A percentile compares a stretch with the other conserved stretches of the same genome.
Conservation (phyloP, 2,797 vertebrate species). For the Arrhamphus sclerolepis region DNA sequence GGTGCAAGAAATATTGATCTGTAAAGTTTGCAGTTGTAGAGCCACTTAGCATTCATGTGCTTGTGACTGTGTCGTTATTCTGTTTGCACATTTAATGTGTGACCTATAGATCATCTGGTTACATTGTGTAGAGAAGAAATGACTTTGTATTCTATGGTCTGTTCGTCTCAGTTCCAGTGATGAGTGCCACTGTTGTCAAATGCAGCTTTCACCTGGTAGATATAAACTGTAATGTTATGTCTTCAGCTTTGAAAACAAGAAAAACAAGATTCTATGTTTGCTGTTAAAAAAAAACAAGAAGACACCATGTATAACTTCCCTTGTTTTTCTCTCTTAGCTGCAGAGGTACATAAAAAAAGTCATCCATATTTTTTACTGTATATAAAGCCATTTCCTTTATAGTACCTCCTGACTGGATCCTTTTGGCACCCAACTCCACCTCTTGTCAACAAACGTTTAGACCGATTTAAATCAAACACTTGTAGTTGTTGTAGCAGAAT, state of each 20-base stretch:
- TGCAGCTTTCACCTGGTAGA: constrained; percentile 7
- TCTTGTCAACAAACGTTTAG: neutral
- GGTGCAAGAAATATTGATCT: constrained; percentile 9
- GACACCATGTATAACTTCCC: no score
- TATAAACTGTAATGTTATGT: constrained; percentile 3
- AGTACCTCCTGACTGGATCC: neutral
- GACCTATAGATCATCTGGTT: constrained; percentile 28
- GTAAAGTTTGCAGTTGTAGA: constrained; percentile 1
- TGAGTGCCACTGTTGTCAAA: constrained; percentile 3
- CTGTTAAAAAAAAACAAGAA: no score
- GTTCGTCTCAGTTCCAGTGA: neutral
- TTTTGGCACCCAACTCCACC: neutral
- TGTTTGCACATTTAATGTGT: constrained; percentile 20
- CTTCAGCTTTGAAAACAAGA: neutral
- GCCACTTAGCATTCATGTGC: constrained; percentile 1
- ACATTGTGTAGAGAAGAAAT: neutral
- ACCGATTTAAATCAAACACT: no score
- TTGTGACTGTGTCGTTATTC: constrained; percentile 10
- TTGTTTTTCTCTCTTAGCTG: no score
- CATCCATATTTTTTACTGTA: no score
- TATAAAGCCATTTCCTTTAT: no score
- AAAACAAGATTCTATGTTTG: neutral
- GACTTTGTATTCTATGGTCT: neutral
- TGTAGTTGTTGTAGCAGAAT: no score
- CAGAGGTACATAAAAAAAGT: no score